Conservation (phyloP, 37 sponge, comb jelly and placozoan genomes). For the Ianthella basta region DNA sequence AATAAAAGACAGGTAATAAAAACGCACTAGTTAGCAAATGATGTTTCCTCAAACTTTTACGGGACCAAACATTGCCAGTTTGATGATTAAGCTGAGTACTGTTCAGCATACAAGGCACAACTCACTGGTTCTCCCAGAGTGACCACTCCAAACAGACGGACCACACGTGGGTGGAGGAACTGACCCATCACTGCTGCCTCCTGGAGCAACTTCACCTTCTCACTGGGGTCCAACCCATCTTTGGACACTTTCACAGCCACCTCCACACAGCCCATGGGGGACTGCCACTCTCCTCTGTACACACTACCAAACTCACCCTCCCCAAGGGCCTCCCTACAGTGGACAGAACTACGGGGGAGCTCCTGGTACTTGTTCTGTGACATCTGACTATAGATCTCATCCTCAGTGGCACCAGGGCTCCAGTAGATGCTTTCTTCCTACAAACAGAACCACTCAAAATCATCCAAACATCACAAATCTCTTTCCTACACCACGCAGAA, state of each 20-base stretch:
- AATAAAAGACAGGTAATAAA: background rate
- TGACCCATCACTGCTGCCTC: conserved; percentile 20
- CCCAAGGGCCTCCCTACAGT: background rate
- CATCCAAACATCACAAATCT: no score
- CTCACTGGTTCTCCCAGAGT: no score
- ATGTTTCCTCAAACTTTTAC: no score
- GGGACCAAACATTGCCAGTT: no score
- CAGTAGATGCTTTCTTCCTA: background rate
- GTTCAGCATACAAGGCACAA: background rate
- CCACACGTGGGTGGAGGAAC: background rate
- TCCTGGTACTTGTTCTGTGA: conserved; percentile 18
- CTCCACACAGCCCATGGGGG: conserved; percentile 8
- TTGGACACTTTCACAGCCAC: conserved; percentile 22
- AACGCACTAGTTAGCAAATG: no score
- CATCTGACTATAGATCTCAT: background rate
- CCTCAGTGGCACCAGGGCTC: conserved; percentile 3
- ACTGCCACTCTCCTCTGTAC: conserved; percentile 11
- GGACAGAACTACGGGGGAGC: background rate
- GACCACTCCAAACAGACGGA: conserved; percentile 16
- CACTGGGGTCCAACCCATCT: background rate
- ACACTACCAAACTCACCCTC: conserved; percentile 5
- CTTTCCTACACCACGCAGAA: no score
- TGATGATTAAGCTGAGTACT: no score
- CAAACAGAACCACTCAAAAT: background rate
- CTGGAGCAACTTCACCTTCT: conserved; percentile 12